Conservation (phyloP, 2,113 vertebrate species). For the Heliornis fulica region DNA sequence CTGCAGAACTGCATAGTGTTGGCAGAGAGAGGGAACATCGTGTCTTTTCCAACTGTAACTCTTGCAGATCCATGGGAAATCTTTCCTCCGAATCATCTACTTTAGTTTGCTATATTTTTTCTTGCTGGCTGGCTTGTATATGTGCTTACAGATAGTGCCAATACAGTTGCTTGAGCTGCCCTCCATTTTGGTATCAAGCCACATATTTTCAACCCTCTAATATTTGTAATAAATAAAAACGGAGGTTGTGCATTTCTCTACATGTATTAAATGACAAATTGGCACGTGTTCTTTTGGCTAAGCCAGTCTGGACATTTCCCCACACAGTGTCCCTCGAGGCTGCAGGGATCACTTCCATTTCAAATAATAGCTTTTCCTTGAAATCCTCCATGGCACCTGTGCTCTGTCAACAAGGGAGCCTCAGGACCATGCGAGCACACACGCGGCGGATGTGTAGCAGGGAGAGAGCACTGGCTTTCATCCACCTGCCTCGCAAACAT, state of each 20-base stretch:
- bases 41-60: constrained; percentile 24
- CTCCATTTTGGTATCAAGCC: not conserved
- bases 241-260: not conserved
- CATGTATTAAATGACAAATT: not conserved
- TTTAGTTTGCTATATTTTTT: not conserved
- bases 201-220: not conserved
- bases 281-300: not conserved
- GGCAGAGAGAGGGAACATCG: constrained; percentile 2
- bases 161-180: not conserved
- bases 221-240: constrained; percentile 20
- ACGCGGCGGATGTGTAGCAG: rapidly evolving
- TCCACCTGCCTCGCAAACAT: not conserved
- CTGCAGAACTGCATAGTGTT: not conserved
- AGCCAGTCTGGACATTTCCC: not conserved
- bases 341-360: not conserved
- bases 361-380: not conserved
- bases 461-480: not conserved
- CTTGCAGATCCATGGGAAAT: constrained; percentile 12
- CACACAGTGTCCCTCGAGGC: not conserved
- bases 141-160: not conserved
- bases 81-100: not conserved
- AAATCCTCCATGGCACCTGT: not conserved
- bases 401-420: not conserved
- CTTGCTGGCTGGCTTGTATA: not conserved
- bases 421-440: not conserved